Base-by-base conservation (phyloP, 2,113 vertebrate species). In the Halichoerus grypus region DNA sequence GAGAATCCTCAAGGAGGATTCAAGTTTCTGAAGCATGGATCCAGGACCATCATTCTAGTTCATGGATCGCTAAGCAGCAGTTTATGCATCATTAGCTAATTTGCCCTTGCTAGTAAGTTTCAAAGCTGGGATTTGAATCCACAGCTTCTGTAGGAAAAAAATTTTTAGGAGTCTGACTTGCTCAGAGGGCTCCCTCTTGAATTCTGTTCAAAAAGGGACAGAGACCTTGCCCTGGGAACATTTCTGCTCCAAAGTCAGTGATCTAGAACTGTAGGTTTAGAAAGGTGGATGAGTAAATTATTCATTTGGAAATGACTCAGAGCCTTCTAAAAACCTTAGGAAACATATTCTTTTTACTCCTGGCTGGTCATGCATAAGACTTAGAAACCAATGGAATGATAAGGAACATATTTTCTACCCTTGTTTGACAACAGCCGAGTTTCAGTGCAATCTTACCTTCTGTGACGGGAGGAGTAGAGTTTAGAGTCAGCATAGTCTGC, bases 241-340 rank as follows among this genome's bases (percentile, higher is more conserved):
- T 22, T 57, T 26, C 39, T 93, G 39, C 15, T 94, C 95, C 84
- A 90, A 42, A 92, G 88, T 63, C 89, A 90, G 7, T 97, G 97
- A 88, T 96, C 46, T 98, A 97, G 97, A 98, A 97, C 88, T 97
- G 72, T 51, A 96, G 67, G 49, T 97, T 91, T 80, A 69, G 96
- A 95, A 93, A 97, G 74, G 15, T 88, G 91, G 88, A n/a, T 77
- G 67, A 97, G 65, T 12, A 6, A 97, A 92, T 94, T 95, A 91
- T 97, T 98, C 97, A 97, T 16, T 93, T 92, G 83, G 88, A 82
- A 77, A n/a, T 51, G 74, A 93, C 39, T 93, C 82, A 97, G 96
- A 98, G 92, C 72, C 74, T 96, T 97, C 76, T 82, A 77, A 96
- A 92, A 80, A 84, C 81, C 53, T 0, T 88, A 95, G 91, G 95